phyloP scores from a whole-genome alignment of 2,797 vertebrate genomes.

The Chelmon rostratus region DNA sequence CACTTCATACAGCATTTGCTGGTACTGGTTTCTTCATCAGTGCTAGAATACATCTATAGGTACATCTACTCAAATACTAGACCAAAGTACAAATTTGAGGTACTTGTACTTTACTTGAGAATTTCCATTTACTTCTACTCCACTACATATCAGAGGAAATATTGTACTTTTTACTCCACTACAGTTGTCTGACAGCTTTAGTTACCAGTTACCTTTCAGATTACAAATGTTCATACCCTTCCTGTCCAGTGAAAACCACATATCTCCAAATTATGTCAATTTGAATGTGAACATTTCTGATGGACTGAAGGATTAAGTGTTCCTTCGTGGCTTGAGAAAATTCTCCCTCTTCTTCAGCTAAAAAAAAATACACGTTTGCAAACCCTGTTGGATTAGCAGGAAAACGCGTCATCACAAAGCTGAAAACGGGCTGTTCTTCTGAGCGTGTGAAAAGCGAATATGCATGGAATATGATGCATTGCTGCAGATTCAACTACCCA shows the following conservation, averaged over 20 bases:
- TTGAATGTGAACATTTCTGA: not conserved
- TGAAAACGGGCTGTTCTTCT: not conserved
- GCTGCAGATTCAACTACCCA: not conserved
- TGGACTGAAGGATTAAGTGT: not conserved
- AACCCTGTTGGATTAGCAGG: not conserved
- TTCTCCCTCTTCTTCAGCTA: too few relatives aligned
- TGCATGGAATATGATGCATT: not conserved
- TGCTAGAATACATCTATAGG: too few relatives aligned
- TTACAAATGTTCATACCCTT: not conserved
- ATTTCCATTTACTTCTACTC: not conserved
- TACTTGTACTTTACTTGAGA: not conserved
- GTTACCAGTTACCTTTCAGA: not conserved
- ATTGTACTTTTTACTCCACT: too few relatives aligned
- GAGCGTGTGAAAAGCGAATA: not conserved
- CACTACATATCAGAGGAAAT: not conserved
- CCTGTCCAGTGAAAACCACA: not conserved
- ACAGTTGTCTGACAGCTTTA: too few relatives aligned
- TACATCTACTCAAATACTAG: not conserved
- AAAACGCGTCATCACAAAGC: not conserved
- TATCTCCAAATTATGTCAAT: not conserved
- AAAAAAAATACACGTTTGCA: too few relatives aligned
- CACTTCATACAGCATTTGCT: slow-evolving; percentile 19
- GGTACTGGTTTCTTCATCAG: slow-evolving; percentile 30
- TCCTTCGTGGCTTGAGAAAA: too few relatives aligned
- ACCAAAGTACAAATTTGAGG: not conserved